Conservation (phyloP, 2,113 vertebrate genomes). For the Phocoena sinus region DNA sequence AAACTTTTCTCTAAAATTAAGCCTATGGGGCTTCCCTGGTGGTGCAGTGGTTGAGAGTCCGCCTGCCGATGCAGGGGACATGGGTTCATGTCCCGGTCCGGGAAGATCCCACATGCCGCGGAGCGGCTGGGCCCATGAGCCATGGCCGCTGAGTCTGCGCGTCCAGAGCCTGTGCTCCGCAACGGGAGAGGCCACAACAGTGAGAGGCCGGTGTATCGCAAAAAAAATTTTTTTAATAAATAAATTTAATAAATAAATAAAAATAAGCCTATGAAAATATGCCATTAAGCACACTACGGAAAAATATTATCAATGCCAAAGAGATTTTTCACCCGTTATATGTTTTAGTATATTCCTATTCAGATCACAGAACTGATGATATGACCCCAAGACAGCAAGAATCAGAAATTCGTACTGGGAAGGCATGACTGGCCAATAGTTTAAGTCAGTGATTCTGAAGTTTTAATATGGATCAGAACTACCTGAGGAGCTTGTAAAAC, state of each 20-base stretch:
- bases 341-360: neutral
- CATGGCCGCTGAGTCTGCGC: no score
- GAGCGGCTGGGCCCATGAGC: no score
- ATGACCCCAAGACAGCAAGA: neutral
- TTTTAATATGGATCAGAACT: neutral
- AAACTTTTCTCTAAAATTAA: slow-evolving; percentile 1
- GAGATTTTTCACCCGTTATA: neutral
- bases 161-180: no score
- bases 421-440: neutral
- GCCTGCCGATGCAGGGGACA: no score
- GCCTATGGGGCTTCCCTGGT: neutral
- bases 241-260: neutral
- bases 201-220: no score
- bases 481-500: neutral
- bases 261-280: neutral
- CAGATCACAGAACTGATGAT: neutral
- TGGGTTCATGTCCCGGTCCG: no score
- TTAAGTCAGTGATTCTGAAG: neutral
- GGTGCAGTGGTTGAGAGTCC: no score
- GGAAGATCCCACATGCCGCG: no score
- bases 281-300: neutral
- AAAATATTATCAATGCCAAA: neutral
- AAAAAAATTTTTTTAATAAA: no score
- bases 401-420: neutral
- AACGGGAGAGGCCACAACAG: no score